These are phyloP conservation scores for Epistrophella euchroma DNA, from an alignment of 2,888 invertebrate genomes.

Conservation along the genomic window DNA sequence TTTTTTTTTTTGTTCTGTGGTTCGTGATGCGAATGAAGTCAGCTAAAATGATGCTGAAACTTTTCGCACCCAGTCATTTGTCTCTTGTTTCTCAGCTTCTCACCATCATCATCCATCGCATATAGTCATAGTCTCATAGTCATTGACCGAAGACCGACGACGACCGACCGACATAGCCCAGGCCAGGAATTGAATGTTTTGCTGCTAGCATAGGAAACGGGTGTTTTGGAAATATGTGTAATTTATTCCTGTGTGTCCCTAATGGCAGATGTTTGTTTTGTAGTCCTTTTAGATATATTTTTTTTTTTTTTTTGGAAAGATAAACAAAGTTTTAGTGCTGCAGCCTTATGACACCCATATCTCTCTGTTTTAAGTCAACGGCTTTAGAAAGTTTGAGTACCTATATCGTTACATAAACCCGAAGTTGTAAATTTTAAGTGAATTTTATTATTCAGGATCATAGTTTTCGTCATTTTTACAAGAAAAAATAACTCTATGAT, in stretches of 20 bases:
- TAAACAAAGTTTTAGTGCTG: constrained; percentile 35
- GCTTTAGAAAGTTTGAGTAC: background rate
- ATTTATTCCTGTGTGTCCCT: constrained; percentile 67
- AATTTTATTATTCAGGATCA: constrained; percentile 2
- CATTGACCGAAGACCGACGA: constrained; percentile 25
- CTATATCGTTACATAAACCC: background rate
- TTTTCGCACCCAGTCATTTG: constrained; percentile 65
- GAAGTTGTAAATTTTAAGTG: constrained; percentile 7
- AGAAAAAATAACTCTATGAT: background rate
- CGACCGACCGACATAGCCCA: background rate
- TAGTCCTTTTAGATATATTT: constrained; percentile 3
- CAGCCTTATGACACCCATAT: constrained; percentile 35
- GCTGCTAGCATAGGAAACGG: constrained; percentile 18
- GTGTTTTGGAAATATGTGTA: constrained; percentile 56
- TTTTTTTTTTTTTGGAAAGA: background rate
- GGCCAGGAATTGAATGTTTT: constrained; percentile 28
- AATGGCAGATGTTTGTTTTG: constrained; percentile 66
- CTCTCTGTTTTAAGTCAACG: constrained; percentile 28
- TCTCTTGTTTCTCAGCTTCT: constrained; percentile 54
- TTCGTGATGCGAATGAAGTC: constrained; percentile 73
- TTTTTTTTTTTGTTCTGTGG: constrained; percentile 24
- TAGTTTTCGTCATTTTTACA: background rate
- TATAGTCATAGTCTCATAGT: background rate
- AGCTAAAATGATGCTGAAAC: constrained; percentile 74
- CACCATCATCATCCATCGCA: background rate